phyloP scores from a whole-genome alignment of 2,888 invertebrate species.

The Pemphredon lugubris region DNA sequence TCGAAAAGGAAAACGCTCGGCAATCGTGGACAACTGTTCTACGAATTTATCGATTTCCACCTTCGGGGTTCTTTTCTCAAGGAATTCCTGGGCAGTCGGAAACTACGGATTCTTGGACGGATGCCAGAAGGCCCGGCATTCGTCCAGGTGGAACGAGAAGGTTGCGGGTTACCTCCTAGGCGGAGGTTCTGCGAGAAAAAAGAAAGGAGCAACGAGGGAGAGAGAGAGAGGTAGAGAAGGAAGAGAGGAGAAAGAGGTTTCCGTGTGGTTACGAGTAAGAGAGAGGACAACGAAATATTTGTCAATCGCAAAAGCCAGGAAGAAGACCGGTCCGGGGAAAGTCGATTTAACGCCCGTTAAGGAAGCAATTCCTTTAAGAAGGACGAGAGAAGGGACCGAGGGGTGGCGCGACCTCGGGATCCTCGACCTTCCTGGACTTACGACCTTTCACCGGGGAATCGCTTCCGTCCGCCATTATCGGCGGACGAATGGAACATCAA shows the following conservation, averaged over 20 bases:
- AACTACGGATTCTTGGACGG: conserved; percentile 63
- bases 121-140: conserved; percentile 65
- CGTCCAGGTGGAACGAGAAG: conserved; percentile 55
- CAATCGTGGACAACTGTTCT: conserved; percentile 32
- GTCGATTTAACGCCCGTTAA: conserved; percentile 71
- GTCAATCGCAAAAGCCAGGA: conserved; percentile 68
- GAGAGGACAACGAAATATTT: conserved; percentile 68
- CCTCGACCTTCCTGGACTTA: conserved; percentile 62
- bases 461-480: conserved; percentile 69
- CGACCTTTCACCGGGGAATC: conserved; percentile 65
- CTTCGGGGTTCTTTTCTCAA: conserved; percentile 29
- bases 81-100: conserved; percentile 34
- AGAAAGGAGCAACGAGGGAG: neutral
- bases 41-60: conserved; percentile 60
- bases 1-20: conserved; percentile 28
- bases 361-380: conserved; percentile 68
- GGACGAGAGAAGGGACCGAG: conserved; percentile 49
- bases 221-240: neutral
- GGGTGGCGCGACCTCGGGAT: conserved; percentile 50
- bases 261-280: too few relatives aligned
- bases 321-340: conserved; percentile 49
- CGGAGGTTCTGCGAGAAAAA: conserved; percentile 30
- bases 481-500: conserved; percentile 75
- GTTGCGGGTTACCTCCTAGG: conserved; percentile 18
- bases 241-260: conserved; percentile 13